phyloP scores from a whole-genome alignment of 2,888 invertebrate genomes.

The Watsonalla cultraria region DNA sequence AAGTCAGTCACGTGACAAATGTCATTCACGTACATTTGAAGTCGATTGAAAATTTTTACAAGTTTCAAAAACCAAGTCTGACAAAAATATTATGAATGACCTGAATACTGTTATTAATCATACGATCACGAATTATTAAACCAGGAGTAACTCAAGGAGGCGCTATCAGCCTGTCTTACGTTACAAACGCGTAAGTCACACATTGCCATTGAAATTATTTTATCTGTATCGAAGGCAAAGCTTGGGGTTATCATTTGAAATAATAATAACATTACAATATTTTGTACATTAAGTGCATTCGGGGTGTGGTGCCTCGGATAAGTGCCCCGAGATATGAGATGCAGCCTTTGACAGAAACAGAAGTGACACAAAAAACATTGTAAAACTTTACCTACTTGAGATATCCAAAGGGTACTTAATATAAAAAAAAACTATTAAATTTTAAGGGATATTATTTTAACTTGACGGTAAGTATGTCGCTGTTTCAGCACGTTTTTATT shows the following conservation, averaged over 20 bases:
- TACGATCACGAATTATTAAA: slow-evolving; percentile 6
- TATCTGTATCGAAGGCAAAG: slow-evolving; percentile 49
- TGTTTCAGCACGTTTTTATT: too few species aligned
- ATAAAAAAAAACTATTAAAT: too few species aligned
- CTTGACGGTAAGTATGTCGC: too few species aligned
- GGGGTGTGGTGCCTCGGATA: slow-evolving; percentile 60
- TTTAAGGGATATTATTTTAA: too few species aligned
- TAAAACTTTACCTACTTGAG: too few species aligned
- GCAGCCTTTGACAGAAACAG: slow-evolving; percentile 10
- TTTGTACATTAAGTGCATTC: slow-evolving; percentile 71
- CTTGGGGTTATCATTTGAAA: slow-evolving; percentile 61
- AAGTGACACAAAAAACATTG: not conserved
- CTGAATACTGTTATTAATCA: too few species aligned
- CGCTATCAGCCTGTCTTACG: slow-evolving; percentile 24
- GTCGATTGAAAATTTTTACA: too few species aligned
- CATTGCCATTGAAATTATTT: slow-evolving; percentile 60
- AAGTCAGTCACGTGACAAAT: too few species aligned
- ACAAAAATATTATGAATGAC: too few species aligned
- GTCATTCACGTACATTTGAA: too few species aligned
- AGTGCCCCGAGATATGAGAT: slow-evolving; percentile 48
- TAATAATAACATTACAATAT: slow-evolving; percentile 76
- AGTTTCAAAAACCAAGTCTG: too few species aligned
- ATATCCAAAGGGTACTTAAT: too few species aligned
- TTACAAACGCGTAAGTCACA: slow-evolving; percentile 41
- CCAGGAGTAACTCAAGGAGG: slow-evolving; percentile 6